Evolutionary conservation across 2,113 vertebrate species (phyloP).

Genomic region (Ramphastos sulfuratus): DNA sequence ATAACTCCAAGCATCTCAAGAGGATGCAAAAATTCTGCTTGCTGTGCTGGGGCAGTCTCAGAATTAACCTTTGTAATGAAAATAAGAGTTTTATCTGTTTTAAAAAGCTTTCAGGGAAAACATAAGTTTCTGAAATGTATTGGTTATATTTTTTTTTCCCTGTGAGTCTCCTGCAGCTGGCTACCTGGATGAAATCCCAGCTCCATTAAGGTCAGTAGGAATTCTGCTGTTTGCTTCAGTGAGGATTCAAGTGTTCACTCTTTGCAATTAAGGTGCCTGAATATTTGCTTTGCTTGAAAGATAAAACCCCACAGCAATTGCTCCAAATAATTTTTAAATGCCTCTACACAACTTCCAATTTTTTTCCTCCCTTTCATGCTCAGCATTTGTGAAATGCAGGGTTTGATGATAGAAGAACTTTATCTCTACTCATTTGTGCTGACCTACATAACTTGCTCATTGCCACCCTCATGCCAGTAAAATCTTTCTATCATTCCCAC

Average conservation of each 20-base stretch:
- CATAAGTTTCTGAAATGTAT: neutral
- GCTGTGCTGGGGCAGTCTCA: neutral
- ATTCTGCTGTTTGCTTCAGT: neutral
- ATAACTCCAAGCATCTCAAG: neutral
- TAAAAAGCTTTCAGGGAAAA: neutral
- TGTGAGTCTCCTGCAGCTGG: neutral
- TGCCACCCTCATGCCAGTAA: slow-evolving; percentile 11
- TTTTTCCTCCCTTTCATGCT: neutral
- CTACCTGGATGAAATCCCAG: neutral
- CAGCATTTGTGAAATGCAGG: neutral
- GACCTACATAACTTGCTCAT: slow-evolving; percentile 11
- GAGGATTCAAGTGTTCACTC: neutral
- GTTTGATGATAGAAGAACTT: neutral
- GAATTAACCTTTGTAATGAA: neutral
- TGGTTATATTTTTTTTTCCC: neutral
- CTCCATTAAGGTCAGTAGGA: neutral
- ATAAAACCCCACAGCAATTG: neutral
- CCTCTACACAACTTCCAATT: neutral
- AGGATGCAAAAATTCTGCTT: neutral
- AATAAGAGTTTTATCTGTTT: neutral
- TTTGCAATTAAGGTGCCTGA: neutral
- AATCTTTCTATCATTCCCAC: neutral
- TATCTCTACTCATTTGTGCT: neutral
- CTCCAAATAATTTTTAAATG: neutral
- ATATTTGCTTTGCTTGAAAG: neutral